These are phyloP conservation scores for Petrocephalus schoutedeni DNA, from an alignment of 2,797 vertebrate species.

Conservation along the genomic window DNA sequence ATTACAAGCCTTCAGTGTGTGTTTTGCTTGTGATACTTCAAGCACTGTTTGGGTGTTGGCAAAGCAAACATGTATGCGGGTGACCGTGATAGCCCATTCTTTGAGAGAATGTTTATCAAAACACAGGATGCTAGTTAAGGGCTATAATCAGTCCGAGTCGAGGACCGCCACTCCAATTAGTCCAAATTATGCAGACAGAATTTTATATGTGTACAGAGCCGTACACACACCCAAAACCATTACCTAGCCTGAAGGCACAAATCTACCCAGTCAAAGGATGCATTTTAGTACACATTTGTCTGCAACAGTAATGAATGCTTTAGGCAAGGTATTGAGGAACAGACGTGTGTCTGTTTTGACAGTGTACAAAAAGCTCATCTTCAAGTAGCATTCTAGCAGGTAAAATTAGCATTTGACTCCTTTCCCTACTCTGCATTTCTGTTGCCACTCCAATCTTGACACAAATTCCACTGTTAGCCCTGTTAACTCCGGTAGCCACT, in stretches of 20 bases:
- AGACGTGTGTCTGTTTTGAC: constrained; percentile 9
- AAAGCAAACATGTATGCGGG: background rate
- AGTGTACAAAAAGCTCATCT: constrained; percentile 25
- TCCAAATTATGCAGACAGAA: constrained; percentile 22
- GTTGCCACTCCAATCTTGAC: background rate
- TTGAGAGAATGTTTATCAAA: background rate
- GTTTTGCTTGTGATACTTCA: constrained; percentile 5
- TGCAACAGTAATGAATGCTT: background rate
- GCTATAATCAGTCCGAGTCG: background rate
- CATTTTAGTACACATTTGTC: background rate
- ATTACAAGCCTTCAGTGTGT: background rate
- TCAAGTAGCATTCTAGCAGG: constrained; percentile 25
- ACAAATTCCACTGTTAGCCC: background rate
- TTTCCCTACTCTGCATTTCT: constrained; percentile 12
- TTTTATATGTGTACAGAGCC: constrained; percentile 6
- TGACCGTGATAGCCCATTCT: background rate
- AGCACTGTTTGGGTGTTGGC: background rate
- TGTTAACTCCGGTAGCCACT: constrained; percentile 20
- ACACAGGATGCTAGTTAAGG: constrained; percentile 12
- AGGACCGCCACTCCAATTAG: constrained; percentile 18
- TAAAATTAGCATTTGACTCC: constrained; percentile 35
- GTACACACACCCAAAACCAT: background rate
- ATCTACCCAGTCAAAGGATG: background rate
- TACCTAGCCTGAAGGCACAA: background rate
- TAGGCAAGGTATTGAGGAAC: background rate